phyloP scores from a whole-genome alignment of 92 coral and sea anemone genomes.

The Plumapathes pennacea region DNA sequence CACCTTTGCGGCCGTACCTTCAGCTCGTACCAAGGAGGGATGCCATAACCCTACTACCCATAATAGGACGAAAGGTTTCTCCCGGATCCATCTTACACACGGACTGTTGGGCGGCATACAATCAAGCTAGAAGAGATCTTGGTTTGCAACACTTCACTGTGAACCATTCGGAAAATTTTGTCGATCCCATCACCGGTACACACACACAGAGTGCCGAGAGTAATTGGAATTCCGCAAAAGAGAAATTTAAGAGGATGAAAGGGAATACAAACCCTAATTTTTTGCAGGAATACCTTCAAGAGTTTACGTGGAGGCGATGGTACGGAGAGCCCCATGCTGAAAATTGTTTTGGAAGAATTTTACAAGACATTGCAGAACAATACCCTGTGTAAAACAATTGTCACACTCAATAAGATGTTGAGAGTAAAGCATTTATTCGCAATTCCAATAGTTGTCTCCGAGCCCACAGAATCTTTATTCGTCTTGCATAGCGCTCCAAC shows the following conservation, averaged over 20 bases:
- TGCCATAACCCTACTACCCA: constrained; percentile 21
- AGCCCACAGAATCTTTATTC: too few species aligned
- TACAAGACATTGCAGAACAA: constrained; percentile 31
- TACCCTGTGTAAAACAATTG: constrained; percentile 20
- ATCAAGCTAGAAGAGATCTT: constrained; percentile 25
- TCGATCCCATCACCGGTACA: constrained; percentile 31
- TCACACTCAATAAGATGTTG: too few species aligned
- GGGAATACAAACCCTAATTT: constrained; percentile 25
- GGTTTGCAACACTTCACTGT: constrained; percentile 4
- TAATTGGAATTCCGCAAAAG: constrained; percentile 28
- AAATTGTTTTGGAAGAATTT: constrained; percentile 25
- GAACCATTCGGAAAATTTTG: constrained; percentile 32
- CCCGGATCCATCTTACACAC: constrained; percentile 33
- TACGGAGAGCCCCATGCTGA: constrained; percentile 23
- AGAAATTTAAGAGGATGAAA: constrained; percentile 24
- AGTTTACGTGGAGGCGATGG: constrained; percentile 15
- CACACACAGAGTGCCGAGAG: constrained; percentile 33
- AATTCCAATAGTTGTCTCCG: too few species aligned
- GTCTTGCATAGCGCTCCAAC: too few species aligned
- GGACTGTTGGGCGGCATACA: constrained; percentile 39
- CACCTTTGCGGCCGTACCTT: constrained; percentile 30
- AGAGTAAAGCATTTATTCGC: too few species aligned
- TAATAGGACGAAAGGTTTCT: constrained; percentile 23
- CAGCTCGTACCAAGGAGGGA: constrained; percentile 31
- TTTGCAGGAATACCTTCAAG: constrained; percentile 10